These are phyloP conservation scores for Machimus rusticus DNA, from an alignment of 2,888 invertebrate species.

Conservation along the genomic window DNA sequence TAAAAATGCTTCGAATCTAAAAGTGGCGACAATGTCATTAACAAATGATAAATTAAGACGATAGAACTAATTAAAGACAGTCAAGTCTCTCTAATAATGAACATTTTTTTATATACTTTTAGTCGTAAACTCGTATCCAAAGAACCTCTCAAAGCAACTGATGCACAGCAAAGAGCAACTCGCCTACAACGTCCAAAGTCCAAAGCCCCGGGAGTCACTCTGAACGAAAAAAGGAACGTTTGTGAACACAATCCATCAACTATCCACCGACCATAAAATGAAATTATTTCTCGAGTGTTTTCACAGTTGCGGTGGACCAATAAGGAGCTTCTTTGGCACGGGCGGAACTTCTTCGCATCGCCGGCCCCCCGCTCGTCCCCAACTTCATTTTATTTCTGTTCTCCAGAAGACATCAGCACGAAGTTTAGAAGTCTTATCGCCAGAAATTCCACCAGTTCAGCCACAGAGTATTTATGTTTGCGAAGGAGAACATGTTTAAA, in stretches of 20 bases:
- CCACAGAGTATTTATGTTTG: conserved; percentile 3
- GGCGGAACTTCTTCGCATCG: background rate
- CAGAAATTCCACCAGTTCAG: background rate
- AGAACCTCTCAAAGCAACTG: background rate
- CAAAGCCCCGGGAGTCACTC: background rate
- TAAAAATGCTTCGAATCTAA: background rate
- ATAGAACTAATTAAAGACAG: background rate
- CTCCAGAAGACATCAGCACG: background rate
- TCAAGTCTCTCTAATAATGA: background rate
- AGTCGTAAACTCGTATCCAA: background rate
- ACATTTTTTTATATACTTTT: background rate
- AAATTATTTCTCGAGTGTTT: conserved; percentile 27
- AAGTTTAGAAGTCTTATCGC: background rate
- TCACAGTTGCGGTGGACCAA: background rate
- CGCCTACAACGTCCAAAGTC: background rate
- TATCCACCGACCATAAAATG: conserved; percentile 35
- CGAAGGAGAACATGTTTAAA: background rate
- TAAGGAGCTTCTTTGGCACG: background rate
- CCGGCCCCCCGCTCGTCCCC: background rate
- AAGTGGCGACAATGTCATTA: background rate
- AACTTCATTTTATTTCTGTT: background rate
- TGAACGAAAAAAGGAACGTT: background rate
- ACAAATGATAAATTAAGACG: background rate
- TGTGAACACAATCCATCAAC: conserved; percentile 25
- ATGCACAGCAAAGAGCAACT: background rate